Evolutionary conservation across 2,797 vertebrate genomes (phyloP).

Genomic region (Bucorvus abyssinicus): DNA sequence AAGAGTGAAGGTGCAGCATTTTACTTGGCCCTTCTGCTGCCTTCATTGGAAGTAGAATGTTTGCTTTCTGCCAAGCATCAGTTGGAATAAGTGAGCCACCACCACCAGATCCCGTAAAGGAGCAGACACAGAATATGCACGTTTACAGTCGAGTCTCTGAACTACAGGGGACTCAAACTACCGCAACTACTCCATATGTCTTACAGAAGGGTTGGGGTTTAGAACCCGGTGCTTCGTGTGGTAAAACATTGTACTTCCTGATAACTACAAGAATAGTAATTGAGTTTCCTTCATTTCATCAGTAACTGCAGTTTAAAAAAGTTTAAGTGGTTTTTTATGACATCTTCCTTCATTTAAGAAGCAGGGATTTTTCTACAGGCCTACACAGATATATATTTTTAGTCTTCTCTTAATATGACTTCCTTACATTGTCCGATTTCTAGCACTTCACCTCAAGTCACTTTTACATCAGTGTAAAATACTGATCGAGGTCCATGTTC

Average conservation of each 20-base stretch:
- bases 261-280: neutral
- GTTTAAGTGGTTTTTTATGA: neutral
- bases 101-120: neutral
- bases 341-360: slow-evolving; percentile 28
- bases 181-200: slow-evolving; percentile 18
- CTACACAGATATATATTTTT: neutral
- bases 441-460: slow-evolving; percentile 16
- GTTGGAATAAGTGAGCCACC: neutral
- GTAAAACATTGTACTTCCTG: neutral
- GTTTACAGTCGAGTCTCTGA: slow-evolving; percentile 46
- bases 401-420: neutral
- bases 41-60: slow-evolving; percentile 49
- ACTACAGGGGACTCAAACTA: slow-evolving; percentile 10
- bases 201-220: slow-evolving; percentile 41
- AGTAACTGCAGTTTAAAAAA: slow-evolving; percentile 16
- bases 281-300: slow-evolving; percentile 30
- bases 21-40: slow-evolving; percentile 23
- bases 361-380: slow-evolving; percentile 60
- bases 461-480: neutral
- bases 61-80: slow-evolving; percentile 40
- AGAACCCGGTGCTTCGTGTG: slow-evolving; percentile 53
- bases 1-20: slow-evolving; percentile 45
- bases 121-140: neutral
- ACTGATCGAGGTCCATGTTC: neutral
- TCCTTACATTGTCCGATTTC: neutral